A percentile compares a stretch with the other conserved stretches of the same genome.
phyloP scores from a whole-genome alignment of 2,888 invertebrate genomes.

The Noctua janthe region DNA sequence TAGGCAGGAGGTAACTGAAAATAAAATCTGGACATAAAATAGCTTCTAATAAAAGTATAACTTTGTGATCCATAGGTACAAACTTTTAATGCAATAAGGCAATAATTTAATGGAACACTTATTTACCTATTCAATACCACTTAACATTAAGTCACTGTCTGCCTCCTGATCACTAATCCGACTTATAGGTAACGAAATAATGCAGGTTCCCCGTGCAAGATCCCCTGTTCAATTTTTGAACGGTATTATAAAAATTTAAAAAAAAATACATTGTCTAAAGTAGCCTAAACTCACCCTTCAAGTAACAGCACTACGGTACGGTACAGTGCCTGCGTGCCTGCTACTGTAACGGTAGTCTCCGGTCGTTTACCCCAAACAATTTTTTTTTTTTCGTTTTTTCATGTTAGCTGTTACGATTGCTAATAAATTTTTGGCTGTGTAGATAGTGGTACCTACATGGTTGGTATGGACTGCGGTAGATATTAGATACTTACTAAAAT shows the following conservation, averaged over 20 bases:
- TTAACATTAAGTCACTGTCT: not conserved
- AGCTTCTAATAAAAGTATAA: too few relatives aligned
- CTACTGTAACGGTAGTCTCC: too few relatives aligned
- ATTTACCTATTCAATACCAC: not conserved
- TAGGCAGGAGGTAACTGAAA: too few relatives aligned
- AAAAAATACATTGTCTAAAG: not conserved
- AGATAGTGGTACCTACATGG: not conserved
- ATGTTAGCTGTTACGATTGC: not conserved
- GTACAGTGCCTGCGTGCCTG: too few relatives aligned
- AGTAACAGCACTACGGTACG: not conserved
- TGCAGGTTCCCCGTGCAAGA: too few relatives aligned
- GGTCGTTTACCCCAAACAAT: not conserved
- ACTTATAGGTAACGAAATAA: not conserved
- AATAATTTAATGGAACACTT: not conserved
- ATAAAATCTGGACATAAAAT: too few relatives aligned
- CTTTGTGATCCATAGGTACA: too few relatives aligned
- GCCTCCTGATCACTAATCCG: not conserved
- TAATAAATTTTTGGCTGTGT: not conserved
- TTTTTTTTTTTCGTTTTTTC: not conserved
- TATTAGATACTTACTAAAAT: slow-evolving; percentile 90
- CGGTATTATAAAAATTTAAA: not conserved
- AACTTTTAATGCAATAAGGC: too few relatives aligned
- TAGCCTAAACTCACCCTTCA: not conserved
- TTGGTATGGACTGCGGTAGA: not conserved
- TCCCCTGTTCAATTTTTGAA: too few relatives aligned